These are phyloP conservation scores for Cryptoprocta ferox DNA, from an alignment of 2,797 vertebrate genomes.

Conservation along the genomic window DNA sequence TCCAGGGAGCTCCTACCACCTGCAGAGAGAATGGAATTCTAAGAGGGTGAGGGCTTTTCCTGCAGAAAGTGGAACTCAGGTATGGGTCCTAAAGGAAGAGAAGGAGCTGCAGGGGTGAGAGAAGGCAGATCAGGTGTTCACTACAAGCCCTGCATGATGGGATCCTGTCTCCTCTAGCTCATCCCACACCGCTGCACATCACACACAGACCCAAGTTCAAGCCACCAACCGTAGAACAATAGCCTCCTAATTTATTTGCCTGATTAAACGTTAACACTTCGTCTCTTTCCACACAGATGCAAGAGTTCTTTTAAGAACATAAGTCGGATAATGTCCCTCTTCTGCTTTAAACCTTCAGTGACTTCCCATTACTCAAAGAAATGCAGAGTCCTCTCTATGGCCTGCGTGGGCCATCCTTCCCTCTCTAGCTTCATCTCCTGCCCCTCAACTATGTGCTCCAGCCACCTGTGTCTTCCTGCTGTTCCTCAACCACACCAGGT, in stretches of 20 bases:
- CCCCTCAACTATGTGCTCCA: not conserved
- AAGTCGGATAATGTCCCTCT: not conserved
- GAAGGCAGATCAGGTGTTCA: not conserved
- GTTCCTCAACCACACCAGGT: not conserved
- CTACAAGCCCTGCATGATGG: not conserved
- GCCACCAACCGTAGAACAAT: not conserved
- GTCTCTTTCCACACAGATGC: not conserved
- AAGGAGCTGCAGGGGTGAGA: not conserved
- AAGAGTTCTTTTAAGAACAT: not conserved
- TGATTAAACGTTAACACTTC: not conserved
- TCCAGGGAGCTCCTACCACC: not conserved
- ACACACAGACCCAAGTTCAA: not conserved
- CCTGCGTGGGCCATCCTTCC: not conserved
- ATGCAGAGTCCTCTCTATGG: not conserved
- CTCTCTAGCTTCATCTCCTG: not conserved
- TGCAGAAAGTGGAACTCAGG: not conserved
- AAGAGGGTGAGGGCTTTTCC: not conserved
- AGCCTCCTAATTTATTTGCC: not conserved
- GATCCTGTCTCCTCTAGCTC: not conserved
- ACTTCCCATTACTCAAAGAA: not conserved
- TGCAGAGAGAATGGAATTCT: constrained; percentile 3
- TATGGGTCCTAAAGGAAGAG: not conserved
- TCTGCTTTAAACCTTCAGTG: not conserved
- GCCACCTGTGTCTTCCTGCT: not conserved
- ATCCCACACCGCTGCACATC: not conserved